Evolutionary conservation across 1,140 invertebrate species (phyloP), one percentile per base, ranked within the genome.

Genomic region (Drosophila ogumai): DNA sequence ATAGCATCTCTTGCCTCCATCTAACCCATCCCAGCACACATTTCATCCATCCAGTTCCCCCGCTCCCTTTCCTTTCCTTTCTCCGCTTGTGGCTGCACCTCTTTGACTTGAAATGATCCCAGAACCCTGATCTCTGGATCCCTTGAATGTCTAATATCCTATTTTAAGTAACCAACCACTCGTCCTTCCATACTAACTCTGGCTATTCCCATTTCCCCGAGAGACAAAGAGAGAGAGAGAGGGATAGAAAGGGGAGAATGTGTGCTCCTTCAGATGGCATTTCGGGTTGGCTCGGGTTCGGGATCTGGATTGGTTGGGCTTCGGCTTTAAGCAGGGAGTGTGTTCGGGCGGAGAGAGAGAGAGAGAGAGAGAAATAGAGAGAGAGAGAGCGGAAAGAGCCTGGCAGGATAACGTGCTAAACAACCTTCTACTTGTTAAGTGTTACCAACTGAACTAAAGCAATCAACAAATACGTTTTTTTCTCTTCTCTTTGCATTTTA

Each of bases 401-500:
- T 67, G 40, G 36, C 49, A 41, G 64, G 22, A 47, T 40, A 17
- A 41, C 17, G 52, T n/a, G 40, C 38, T 49, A 36, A 22, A 9
- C 52, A 57, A 77, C 50, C 43, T 46, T 41, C 44, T 84, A 85
- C 40, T 40, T 81, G 46, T 75, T 85, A 85, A 85, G 78, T 86
- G 82, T 78, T 86, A 81, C 67, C 73, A 84, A 88, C 72, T 81
- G 65, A 88, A 90, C 85, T 87, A 87, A 87, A 87, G 84, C 84
- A 77, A 88, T 65, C 76, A 80, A 57, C 77, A 67, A 80, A 59
- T 90, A 68, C 52, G 71, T 84, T 84, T 88, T 82, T 87, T 87
- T 87, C 85, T 88, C 84, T 88, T 88, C 73, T 88, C 84, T 88
- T 88, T 88, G 84, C 84, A 88, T 88, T 87, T 87, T 28, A 78